Base-by-base conservation (phyloP, 2,797 vertebrate species). In the Leuciscus waleckii region DNA sequence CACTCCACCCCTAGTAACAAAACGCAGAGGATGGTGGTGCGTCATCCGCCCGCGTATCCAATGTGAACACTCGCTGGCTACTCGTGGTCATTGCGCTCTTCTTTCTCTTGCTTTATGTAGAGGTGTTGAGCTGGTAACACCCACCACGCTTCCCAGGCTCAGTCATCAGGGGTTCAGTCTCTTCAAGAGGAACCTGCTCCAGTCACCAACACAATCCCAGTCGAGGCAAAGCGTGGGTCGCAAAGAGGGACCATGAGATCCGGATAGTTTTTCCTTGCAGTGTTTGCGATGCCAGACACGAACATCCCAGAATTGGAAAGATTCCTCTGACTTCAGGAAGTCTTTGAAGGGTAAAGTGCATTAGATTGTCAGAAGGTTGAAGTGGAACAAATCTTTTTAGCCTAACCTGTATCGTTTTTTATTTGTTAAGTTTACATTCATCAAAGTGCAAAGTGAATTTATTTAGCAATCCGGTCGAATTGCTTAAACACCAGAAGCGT, bases 151-250 rank as follows among this genome's bases (percentile, higher is more conserved):
- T 83, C 75, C 95, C 95, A 93, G 93, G 93, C 94, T 95, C 95
- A 95, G 94, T 95, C 96, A 95, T 94, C 95, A 91, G 94, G 92
- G 94, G 91, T 92, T 93, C 95, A 94, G 95, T 95, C 93, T 95
- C 96, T 94, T 96, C 96, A 96, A 92, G 92, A 91, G 90, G 94
- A 93, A 92, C 91, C 91, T 95, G 93, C 94, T 95, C 92, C 93
- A 94, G 92, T 95, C 93, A 95, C 93, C 92, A 93, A 93, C 96
- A 95, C 94, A 56, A 95, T 91, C 93, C 95, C 94, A 94, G 95
- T 17, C 13, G 17, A 61, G 37, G 69, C 61, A 67, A 76, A 32
- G 69, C 77, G 77, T 74, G 74, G 29, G 73, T 70, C 43, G 49
- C 63, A 58, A 58, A 69, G 41, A 61, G 73, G 65, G 26, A 82